Evolutionary conservation across 2,113 vertebrate species (phyloP).

Genomic region (Tiliqua scincoides): DNA sequence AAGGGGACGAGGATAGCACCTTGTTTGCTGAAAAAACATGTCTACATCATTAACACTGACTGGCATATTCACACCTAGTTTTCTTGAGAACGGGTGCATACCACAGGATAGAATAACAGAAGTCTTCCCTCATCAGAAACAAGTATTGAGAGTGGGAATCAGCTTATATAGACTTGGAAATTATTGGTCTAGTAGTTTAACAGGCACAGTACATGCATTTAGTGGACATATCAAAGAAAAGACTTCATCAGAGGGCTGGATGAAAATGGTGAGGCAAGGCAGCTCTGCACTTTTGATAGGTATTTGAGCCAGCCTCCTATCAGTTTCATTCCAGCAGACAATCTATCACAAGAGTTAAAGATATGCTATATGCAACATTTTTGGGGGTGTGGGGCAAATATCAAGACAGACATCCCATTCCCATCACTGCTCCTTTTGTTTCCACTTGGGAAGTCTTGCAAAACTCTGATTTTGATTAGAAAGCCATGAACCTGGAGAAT

Average conservation of each 20-base stretch:
- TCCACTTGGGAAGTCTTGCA: not conserved
- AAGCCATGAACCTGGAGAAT: constrained; percentile 3
- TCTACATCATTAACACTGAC: not conserved
- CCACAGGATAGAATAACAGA: not conserved
- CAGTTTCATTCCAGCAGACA: constrained; percentile 4
- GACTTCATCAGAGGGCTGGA: not conserved
- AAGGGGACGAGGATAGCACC: constrained; percentile 3
- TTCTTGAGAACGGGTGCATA: accelerated
- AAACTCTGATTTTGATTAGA: constrained; percentile 11
- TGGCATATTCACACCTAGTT: not conserved
- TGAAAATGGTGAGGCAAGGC: not conserved
- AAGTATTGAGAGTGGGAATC: not conserved
- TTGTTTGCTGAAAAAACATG: constrained; percentile 33
- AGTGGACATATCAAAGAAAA: not conserved
- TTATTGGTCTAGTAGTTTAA: not conserved
- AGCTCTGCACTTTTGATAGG: not conserved
- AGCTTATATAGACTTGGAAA: accelerated
- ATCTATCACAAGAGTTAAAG: constrained; percentile 27
- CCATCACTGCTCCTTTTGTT: not conserved
- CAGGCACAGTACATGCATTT: not conserved
- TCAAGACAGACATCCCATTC: not conserved
- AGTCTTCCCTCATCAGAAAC: not conserved
- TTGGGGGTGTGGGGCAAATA: constrained; percentile 3
- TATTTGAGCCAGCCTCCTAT: not conserved
- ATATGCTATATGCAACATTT: not conserved